Base-by-base conservation (phyloP, 2,113 vertebrate species). In the Thalassarche chlororhynchos region DNA sequence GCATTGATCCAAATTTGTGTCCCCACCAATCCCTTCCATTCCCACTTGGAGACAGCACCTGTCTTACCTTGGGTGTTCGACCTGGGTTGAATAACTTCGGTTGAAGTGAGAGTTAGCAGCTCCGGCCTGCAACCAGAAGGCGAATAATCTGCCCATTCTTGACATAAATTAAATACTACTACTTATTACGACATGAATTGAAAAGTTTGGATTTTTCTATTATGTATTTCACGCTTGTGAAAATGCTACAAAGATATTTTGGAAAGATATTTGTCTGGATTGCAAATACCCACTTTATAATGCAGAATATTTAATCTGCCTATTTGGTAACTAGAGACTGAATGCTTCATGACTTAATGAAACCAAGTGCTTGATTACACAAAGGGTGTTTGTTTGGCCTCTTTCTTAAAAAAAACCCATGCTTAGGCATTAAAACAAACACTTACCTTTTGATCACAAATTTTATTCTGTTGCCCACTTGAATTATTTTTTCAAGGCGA, bases 361-460 rank as follows among this genome's bases (percentile, higher is more conserved):
- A 95, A 81, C 14, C 65, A 81, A 87, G n/a, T 18, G 32, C 23
- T 57, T 62, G 31, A 52, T 52, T 44, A 78, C 34, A 76, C 6
- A 61, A 5, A 60, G 2, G 5, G 9, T n/a, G 42, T 13, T 68
- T 71, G 40, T 36, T 60, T 71, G 36, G 42, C 51, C 17, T 89
- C 24, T 66, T 88, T 58, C 23, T 84, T 58, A 23, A 66, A 72
- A 78, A 23, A 25, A 52, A 26, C 5, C 10, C 14, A n/a, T 7
- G 5, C 68, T 66, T 18, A 76, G 9, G 20, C 10, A 26, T 42
- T 76, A 84, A 70, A 69, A 31, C 38, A 36, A 77, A 62, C n/a
- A 71, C 98, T 89, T 97, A 99, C 98, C 94, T 98, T 97, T 98
- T 98, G 78, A 99, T 98, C 18, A 99, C 96, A 95, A 99, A 99